Evolutionary conservation across 2,888 invertebrate species (phyloP).

Genomic region (Amitus sp.): DNA sequence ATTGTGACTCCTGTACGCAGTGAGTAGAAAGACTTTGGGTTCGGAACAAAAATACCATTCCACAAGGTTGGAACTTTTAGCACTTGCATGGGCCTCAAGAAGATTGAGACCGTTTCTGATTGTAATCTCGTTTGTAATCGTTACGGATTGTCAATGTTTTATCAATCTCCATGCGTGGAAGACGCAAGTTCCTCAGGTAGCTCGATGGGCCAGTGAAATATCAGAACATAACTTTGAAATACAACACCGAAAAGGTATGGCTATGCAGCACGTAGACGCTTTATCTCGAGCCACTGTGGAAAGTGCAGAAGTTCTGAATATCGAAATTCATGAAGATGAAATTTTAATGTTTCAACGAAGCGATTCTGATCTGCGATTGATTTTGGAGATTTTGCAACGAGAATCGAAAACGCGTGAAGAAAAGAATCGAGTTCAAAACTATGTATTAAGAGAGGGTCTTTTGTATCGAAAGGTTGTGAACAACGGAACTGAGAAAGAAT

Average conservation of each 20-base stretch:
- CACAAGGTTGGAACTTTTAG: conserved; percentile 35
- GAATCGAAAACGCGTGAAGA: conserved; percentile 1
- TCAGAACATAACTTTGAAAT: conserved; percentile 45
- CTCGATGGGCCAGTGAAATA: conserved; percentile 39
- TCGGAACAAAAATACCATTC: conserved; percentile 39
- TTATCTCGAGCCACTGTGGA: not conserved
- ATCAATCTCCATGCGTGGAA: conserved; percentile 32
- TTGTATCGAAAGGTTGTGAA: conserved; percentile 17
- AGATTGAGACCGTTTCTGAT: conserved; percentile 31
- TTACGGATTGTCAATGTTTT: conserved; percentile 24
- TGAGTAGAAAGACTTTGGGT: conserved; percentile 41
- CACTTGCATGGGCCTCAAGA: conserved; percentile 37
- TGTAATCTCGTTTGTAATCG: conserved; percentile 24
- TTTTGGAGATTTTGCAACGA: conserved; percentile 5
- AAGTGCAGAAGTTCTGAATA: not conserved
- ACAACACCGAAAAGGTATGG: conserved; percentile 16
- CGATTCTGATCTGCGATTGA: not conserved
- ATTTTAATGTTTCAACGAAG: not conserved
- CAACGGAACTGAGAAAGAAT: too few relatives aligned
- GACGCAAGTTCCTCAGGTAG: conserved; percentile 30
- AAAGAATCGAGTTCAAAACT: conserved; percentile 9
- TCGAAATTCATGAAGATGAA: not conserved
- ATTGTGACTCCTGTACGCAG: conserved; percentile 37
- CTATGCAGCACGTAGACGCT: not conserved
- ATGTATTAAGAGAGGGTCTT: conserved; percentile 9